phyloP scores from a whole-genome alignment of 2,888 invertebrate species.

The Mantis religiosa region DNA sequence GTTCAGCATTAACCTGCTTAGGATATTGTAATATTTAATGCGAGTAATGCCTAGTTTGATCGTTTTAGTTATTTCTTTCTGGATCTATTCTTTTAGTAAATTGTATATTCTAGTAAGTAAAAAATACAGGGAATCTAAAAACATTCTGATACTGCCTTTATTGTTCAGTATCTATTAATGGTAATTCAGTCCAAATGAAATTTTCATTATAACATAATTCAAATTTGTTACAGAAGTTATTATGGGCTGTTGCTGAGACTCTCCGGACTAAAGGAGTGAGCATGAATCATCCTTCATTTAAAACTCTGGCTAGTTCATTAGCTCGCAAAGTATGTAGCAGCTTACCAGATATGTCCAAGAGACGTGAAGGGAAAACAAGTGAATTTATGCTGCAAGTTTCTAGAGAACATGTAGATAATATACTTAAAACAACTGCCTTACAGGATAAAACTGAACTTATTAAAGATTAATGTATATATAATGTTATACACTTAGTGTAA shows the following conservation, averaged over 20 bases:
- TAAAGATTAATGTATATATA: not conserved
- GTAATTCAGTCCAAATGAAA: no score
- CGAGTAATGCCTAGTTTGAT: no score
- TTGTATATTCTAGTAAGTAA: no score
- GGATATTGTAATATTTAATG: no score
- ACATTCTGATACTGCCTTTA: no score
- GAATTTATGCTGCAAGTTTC: constrained; percentile 66
- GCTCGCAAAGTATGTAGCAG: constrained; percentile 64
- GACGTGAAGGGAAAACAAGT: constrained; percentile 55
- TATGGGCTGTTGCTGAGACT: constrained; percentile 78
- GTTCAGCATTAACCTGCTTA: no score
- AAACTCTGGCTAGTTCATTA: constrained; percentile 63
- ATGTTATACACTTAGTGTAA: no score
- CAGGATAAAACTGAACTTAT: not conserved
- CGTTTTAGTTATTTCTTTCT: no score
- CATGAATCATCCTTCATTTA: constrained; percentile 65
- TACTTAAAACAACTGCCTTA: not conserved
- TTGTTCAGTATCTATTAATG: no score
- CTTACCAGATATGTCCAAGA: constrained; percentile 50
- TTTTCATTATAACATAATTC: no score
- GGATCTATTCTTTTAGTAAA: no score
- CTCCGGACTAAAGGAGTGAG: constrained; percentile 66
- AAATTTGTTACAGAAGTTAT: constrained; percentile 64
- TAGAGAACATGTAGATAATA: constrained; percentile 31
- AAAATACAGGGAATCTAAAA: no score